phyloP scores from a whole-genome alignment of 2,888 invertebrate species.

The Tachina grossa region DNA sequence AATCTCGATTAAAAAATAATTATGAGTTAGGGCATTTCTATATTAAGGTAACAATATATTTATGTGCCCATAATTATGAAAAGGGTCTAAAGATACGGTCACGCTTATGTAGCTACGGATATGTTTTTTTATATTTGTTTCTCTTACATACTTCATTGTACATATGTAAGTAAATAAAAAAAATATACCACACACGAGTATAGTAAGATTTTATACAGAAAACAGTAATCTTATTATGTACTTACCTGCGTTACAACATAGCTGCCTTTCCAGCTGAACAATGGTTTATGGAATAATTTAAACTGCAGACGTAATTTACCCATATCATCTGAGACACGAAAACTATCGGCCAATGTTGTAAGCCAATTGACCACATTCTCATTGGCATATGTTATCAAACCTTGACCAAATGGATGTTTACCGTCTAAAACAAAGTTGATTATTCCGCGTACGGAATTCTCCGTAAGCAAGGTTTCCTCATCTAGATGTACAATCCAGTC shows the following conservation, averaged over 20 bases:
- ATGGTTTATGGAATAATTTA: constrained; percentile 95
- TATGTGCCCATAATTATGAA: too few relatives aligned
- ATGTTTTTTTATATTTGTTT: too few relatives aligned
- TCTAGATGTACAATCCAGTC: constrained; percentile 99
- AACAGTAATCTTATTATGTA: background rate
- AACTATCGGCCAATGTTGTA: constrained; percentile 97
- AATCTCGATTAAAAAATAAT: too few relatives aligned
- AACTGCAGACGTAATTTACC: constrained; percentile 97
- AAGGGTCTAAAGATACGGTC: too few relatives aligned
- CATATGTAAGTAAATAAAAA: too few relatives aligned
- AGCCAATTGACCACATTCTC: constrained; percentile 98
- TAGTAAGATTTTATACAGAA: background rate
- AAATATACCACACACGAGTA: too few relatives aligned
- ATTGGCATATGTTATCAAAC: constrained; percentile 97
- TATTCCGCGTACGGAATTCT: constrained; percentile 94
- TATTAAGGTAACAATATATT: too few relatives aligned
- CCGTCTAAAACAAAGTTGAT: constrained; percentile 97
- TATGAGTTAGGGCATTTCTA: too few relatives aligned
- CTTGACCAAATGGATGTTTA: constrained; percentile 97
- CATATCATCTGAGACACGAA: constrained; percentile 98
- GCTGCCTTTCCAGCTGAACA: constrained; percentile 99
- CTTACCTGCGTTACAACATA: constrained; percentile 97
- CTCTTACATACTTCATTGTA: too few relatives aligned
- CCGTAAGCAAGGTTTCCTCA: constrained; percentile 97
- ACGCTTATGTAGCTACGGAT: too few relatives aligned